A percentile compares a stretch with the other conserved stretches of the same genome.
phyloP scores from a whole-genome alignment of 2,888 invertebrate species.

The Pterobdella sp. region DNA sequence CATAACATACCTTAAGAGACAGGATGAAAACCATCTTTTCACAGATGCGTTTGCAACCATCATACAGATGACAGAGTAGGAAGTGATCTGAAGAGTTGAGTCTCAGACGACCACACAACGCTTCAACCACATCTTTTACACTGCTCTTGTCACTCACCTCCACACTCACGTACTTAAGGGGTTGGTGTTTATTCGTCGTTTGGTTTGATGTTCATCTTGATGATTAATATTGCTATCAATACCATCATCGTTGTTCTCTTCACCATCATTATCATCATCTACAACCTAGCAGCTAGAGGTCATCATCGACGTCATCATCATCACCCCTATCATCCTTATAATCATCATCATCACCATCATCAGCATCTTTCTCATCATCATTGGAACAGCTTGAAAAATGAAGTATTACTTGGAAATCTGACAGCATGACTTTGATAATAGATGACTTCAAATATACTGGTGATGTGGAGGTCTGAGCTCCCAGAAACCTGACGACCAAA shows the following conservation, averaged over 20 bases:
- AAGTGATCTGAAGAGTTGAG: constrained; percentile 91
- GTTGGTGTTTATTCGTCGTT: too few relatives aligned
- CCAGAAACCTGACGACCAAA: background rate
- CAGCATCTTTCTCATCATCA: too few relatives aligned
- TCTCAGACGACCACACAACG: constrained; percentile 81
- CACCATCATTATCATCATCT: too few relatives aligned
- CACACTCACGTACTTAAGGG: constrained; percentile 23
- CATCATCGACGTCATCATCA: too few relatives aligned
- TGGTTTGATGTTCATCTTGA: background rate
- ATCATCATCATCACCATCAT: too few relatives aligned
- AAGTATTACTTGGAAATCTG: constrained; percentile 20
- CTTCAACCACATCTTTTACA: constrained; percentile 86
- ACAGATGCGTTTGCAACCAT: constrained; percentile 90
- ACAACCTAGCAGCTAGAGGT: too few relatives aligned
- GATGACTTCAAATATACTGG: constrained; percentile 15
- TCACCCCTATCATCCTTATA: too few relatives aligned
- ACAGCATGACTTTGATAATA: constrained; percentile 28
- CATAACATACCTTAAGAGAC: constrained; percentile 56
- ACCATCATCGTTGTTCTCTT: too few relatives aligned
- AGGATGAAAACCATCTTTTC: constrained; percentile 87
- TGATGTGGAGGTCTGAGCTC: background rate
- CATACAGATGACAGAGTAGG: constrained; percentile 71
- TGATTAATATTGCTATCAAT: background rate
- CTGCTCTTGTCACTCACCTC: constrained; percentile 58
- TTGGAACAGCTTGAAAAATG: background rate